Evolutionary conservation across 2,888 invertebrate genomes (phyloP).

Genomic region (Cecidostiba fungosa): DNA sequence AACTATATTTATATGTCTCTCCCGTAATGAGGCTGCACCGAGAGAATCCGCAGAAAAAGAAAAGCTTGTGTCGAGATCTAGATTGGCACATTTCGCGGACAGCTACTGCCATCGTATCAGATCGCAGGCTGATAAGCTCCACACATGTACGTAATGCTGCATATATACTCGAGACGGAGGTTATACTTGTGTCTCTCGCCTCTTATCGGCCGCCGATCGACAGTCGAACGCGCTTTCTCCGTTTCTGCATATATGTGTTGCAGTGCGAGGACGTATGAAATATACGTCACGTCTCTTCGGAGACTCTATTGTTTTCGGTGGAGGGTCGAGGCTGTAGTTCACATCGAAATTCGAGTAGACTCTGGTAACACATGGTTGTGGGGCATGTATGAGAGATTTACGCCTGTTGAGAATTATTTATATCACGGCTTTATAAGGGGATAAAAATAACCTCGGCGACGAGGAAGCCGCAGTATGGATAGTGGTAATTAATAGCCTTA

Average conservation of each 20-base stretch:
- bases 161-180: background rate
- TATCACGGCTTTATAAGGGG: background rate
- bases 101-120: background rate
- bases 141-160: background rate
- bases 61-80: background rate
- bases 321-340: background rate
- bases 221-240: slow-evolving; percentile 19
- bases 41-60: slow-evolving; percentile 11
- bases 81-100: slow-evolving; percentile 6
- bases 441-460: background rate
- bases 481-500: background rate
- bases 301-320: background rate
- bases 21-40: background rate
- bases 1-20: background rate
- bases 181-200: background rate
- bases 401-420: background rate
- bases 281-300: background rate
- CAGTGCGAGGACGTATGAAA: no score
- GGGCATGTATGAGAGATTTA: background rate
- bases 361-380: background rate
- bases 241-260: background rate
- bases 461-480: slow-evolving; percentile 5
- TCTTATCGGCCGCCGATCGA: slow-evolving; percentile 12
- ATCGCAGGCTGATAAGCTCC: background rate
- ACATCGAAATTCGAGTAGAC: background rate